phyloP scores from a whole-genome alignment of 2,797 vertebrate genomes.

The Chiloscyllium punctatum region DNA sequence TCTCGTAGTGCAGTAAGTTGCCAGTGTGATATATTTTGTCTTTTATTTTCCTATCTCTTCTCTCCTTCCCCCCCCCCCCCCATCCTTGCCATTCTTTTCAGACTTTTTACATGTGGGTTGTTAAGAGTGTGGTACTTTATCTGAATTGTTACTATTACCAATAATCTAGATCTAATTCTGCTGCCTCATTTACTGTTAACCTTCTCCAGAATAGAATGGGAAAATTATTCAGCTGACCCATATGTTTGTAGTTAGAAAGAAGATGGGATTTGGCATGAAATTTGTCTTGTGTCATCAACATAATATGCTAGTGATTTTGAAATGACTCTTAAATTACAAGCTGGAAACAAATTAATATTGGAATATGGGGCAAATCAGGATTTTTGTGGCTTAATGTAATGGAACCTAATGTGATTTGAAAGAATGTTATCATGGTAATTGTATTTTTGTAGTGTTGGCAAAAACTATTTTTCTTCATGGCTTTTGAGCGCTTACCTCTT shows the following conservation, averaged over 20 bases:
- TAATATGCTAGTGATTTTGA: constrained; percentile 19
- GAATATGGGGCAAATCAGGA: not conserved
- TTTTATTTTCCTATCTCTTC: not conserved
- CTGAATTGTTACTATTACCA: not conserved
- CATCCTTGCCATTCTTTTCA: not conserved
- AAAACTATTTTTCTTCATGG: not conserved
- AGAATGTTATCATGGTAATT: not conserved
- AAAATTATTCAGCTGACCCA: not conserved
- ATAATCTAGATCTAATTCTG: not conserved
- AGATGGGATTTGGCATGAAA: constrained; percentile 8
- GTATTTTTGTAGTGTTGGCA: not conserved
- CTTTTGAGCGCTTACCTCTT: not conserved
- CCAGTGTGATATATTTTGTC: too few species aligned
- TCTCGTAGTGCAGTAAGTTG: not conserved
- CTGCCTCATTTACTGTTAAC: not conserved
- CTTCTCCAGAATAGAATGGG: not conserved
- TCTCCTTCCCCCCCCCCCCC: too few species aligned
- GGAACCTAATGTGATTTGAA: not conserved
- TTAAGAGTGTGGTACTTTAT: not conserved
- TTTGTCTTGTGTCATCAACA: constrained; percentile 18
- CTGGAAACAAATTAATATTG: not conserved
- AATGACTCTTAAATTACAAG: constrained; percentile 1
- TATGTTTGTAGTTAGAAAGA: not conserved
- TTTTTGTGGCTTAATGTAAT: not conserved
- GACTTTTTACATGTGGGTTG: not conserved